A percentile compares a stretch with the other conserved stretches of the same genome.
Evolutionary conservation across 1,140 invertebrate species (phyloP).

Genomic region (Hydropsyche tenuis): DNA sequence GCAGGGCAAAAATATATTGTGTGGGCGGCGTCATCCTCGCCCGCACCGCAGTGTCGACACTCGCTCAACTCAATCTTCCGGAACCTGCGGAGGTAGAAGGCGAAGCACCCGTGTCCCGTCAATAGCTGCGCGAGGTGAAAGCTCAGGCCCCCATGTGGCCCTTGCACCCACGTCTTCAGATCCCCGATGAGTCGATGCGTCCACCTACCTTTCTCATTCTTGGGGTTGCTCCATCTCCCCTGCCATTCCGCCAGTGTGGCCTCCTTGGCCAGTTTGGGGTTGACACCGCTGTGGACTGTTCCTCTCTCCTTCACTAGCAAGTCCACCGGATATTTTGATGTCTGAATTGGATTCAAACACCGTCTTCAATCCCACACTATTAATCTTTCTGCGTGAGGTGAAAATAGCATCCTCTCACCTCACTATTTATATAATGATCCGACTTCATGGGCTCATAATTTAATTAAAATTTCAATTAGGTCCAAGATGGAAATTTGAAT

Average conservation of each 20-base stretch:
- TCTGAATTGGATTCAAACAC: too few species aligned
- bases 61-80: neutral
- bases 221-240: neutral
- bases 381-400: too few species aligned
- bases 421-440: too few species aligned
- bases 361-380: too few species aligned
- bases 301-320: too few species aligned
- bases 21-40: neutral
- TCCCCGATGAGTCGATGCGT: neutral
- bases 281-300: too few species aligned
- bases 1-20: neutral
- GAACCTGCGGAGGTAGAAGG: neutral
- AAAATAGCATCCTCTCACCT: too few species aligned
- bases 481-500: too few species aligned
- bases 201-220: neutral
- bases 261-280: too few species aligned
- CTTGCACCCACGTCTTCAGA: neutral
- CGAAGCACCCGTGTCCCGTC: neutral
- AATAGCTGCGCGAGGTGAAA: neutral
- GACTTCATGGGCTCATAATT: too few species aligned
- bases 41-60: neutral
- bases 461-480: too few species aligned
- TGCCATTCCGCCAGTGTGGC: neutral
- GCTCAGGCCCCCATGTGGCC: neutral
- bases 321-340: too few species aligned